Conservation (phyloP, 2,797 vertebrate genomes). For the Xyrichtys novacula region DNA sequence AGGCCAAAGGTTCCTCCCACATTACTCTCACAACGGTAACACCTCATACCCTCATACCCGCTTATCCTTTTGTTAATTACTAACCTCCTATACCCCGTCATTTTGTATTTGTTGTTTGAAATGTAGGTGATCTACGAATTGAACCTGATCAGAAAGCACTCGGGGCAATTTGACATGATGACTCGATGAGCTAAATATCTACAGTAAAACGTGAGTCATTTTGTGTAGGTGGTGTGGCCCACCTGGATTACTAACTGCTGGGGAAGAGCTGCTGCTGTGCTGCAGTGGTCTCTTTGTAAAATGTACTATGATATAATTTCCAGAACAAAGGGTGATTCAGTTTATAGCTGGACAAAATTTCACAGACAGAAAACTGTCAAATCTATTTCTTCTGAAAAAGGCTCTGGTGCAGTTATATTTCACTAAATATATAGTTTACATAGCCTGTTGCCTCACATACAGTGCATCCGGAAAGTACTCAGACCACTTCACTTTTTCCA, state of each 20-base stretch:
- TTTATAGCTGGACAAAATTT: slow-evolving; percentile 2
- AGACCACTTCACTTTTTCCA: no score
- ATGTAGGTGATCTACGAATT: slow-evolving; percentile 43
- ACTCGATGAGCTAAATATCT: slow-evolving; percentile 66
- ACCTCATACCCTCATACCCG: slow-evolving; percentile 19
- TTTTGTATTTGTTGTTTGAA: slow-evolving; percentile 35
- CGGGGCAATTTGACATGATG: slow-evolving; percentile 50
- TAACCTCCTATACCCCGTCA: slow-evolving; percentile 37
- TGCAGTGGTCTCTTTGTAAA: slow-evolving; percentile 58
- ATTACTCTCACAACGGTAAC: slow-evolving; percentile 23
- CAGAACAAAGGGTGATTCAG: slow-evolving; percentile 15
- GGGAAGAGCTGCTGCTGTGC: slow-evolving; percentile 47
- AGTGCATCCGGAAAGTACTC: no score
- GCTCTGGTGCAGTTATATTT: not conserved
- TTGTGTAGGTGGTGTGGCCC: slow-evolving; percentile 64
- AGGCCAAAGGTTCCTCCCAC: slow-evolving; percentile 38
- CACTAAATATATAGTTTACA: not conserved
- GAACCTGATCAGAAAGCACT: slow-evolving; percentile 50
- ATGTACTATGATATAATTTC: slow-evolving; percentile 49
- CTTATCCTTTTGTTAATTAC: slow-evolving; percentile 26
- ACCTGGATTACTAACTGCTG: slow-evolving; percentile 73
- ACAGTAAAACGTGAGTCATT: slow-evolving; percentile 65
- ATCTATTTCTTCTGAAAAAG: not conserved
- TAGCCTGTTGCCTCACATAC: not conserved
- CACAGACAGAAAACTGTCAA: slow-evolving; percentile 11